Evolutionary conservation across 1,140 invertebrate genomes (phyloP), one percentile per base, ranked within the genome.

Genomic region (Sinella curviseta): DNA sequence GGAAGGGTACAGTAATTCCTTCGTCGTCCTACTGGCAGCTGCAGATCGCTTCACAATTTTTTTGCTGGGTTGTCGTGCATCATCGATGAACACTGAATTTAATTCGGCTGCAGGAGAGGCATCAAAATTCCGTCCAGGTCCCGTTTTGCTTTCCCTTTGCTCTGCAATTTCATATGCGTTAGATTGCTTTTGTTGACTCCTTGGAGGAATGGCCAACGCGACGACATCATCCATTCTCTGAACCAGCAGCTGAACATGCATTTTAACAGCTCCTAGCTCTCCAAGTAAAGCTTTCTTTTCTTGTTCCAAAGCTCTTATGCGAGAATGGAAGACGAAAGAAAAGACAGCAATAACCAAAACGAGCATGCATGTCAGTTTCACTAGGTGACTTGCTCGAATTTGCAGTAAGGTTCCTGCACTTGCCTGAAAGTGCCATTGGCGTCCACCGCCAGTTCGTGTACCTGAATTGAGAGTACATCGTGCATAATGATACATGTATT

Each of bases 31-130:
- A 4, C 14, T 33, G 24, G 12, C 31, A 3, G 55, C 14, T 60
- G 65, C 65, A 2, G 65, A 70, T 70, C 65, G 65, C n/a, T 70
- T 70, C 31, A 70, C 65, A 60, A 60, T 3, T n/a, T 70, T 33
- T 8, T 70, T 33, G 3, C 24, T 70, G 26, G 2, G n/a, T 70
- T 30, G 4, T 33, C 65, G 4, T 70, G 8, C n/a, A n/a, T n/a
- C n/a, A n/a, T n/a, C n/a, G n/a, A n/a, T n/a, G n/a, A n/a, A n/a
- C n/a, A n/a, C n/a, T n/a, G n/a, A n/a, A n/a, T n/a, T n/a, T n/a
- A n/a, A n/a, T n/a, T n/a, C n/a, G n/a, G n/a, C n/a, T n/a, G n/a
- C n/a, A n/a, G n/a, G n/a, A n/a, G n/a, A n/a, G n/a, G n/a, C n/a
- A n/a, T 30, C 31, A 24, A 31, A 16, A 33, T 31, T 3, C 28